phyloP scores from a whole-genome alignment of 2,888 invertebrate species.

The Enoplolaimus lenunculus region DNA sequence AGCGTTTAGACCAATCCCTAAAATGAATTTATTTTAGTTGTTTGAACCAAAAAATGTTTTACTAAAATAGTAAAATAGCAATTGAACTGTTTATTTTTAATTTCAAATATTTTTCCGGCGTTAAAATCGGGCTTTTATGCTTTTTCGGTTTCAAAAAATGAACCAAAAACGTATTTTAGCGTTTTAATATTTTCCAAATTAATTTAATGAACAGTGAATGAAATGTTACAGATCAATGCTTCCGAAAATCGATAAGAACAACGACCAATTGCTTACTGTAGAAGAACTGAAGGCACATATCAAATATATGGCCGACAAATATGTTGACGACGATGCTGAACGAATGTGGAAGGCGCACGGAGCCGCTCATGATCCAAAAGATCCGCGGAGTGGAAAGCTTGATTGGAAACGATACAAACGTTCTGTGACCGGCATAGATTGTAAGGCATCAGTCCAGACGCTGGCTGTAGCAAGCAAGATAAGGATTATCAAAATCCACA shows the following conservation, averaged over 20 bases:
- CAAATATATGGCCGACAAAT: conserved; percentile 25
- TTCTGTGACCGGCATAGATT: conserved; percentile 28
- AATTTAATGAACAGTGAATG: not conserved
- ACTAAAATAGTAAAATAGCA: too few relatives aligned
- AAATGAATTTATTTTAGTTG: too few relatives aligned
- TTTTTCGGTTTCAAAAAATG: too few relatives aligned
- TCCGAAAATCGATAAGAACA: conserved; percentile 24
- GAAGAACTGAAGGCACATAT: conserved; percentile 29
- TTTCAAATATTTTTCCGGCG: not conserved
- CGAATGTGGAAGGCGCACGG: conserved; percentile 31
- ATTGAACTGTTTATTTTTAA: not conserved
- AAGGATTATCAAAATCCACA: too few relatives aligned
- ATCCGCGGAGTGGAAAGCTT: too few relatives aligned
- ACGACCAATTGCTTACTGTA: conserved; percentile 23
- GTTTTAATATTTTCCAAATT: not conserved
- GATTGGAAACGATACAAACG: conserved; percentile 30
- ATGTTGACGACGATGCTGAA: conserved; percentile 30
- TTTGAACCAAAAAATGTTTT: too few relatives aligned
- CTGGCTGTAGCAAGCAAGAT: not conserved
- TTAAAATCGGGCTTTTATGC: not conserved
- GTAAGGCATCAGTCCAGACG: conserved; percentile 22
- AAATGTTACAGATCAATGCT: not conserved
- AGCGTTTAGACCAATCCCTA: too few relatives aligned
- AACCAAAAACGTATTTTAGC: not conserved
- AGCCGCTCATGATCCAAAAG: conserved; percentile 27